Conservation (phyloP, 2,888 invertebrate genomes). For the Dermolepida albohirtum region DNA sequence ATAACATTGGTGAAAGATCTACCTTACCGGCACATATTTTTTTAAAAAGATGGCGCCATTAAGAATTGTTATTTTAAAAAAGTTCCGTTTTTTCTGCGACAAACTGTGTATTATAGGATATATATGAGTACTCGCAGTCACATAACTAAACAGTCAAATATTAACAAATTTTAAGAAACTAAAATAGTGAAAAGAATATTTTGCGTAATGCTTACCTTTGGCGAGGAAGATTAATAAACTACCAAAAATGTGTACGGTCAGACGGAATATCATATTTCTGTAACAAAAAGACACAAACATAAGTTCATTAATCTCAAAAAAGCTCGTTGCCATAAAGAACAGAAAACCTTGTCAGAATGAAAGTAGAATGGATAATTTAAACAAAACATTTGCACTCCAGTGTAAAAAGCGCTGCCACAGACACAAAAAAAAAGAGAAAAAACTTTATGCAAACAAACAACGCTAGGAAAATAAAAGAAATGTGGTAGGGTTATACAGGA, state of each 20-base stretch:
- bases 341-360: not conserved
- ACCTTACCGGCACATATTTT: too few relatives aligned
- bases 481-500: slow-evolving; percentile 43
- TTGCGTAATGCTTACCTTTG: slow-evolving; percentile 12
- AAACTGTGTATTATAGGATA: too few relatives aligned
- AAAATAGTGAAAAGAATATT: not conserved
- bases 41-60: too few relatives aligned
- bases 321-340: not conserved
- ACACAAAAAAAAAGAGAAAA: slow-evolving; percentile 14
- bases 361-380: not conserved
- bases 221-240: slow-evolving; percentile 8
- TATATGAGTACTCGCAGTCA: too few relatives aligned
- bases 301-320: not conserved
- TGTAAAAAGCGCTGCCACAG: slow-evolving; percentile 5
- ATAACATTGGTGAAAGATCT: too few relatives aligned
- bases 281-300: slow-evolving; percentile 14
- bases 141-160: too few relatives aligned
- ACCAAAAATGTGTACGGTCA: slow-evolving; percentile 14
- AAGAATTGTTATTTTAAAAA: too few relatives aligned
- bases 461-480: slow-evolving; percentile 2
- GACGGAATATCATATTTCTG: slow-evolving; percentile 31
- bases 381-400: slow-evolving; percentile 10
- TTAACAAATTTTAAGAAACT: too few relatives aligned
- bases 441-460: slow-evolving; percentile 33
- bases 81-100: too few relatives aligned